A percentile compares a stretch with the other conserved stretches of the same genome.
Evolutionary conservation across 2,797 vertebrate genomes (phyloP).

Genomic region (Kryptopterus vitreolus): DNA sequence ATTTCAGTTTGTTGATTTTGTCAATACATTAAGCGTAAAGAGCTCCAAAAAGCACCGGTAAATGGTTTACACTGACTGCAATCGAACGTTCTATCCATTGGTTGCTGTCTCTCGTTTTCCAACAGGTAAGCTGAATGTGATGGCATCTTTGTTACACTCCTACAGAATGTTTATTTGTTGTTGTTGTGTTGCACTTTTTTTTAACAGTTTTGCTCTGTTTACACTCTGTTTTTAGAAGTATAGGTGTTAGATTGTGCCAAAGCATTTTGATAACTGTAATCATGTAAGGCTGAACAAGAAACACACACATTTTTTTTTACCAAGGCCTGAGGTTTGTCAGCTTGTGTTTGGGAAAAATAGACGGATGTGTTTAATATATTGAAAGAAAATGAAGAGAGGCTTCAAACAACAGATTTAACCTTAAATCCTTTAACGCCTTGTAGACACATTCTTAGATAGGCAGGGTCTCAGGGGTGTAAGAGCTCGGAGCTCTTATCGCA

Average conservation of each 20-base stretch:
- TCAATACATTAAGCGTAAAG: neutral
- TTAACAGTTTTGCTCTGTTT: constrained; percentile 40
- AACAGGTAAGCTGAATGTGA: neutral
- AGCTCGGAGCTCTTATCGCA: constrained; percentile 63
- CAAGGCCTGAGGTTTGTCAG: constrained; percentile 44
- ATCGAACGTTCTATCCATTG: neutral
- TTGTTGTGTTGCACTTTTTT: constrained; percentile 51
- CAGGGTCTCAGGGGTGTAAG: constrained; percentile 46
- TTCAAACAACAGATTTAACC: constrained; percentile 51
- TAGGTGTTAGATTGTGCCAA: constrained; percentile 51
- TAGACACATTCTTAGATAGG: constrained; percentile 42
- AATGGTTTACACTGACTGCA: neutral
- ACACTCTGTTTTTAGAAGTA: constrained; percentile 41
- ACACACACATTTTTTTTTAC: constrained; percentile 51
- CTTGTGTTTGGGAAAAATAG: constrained; percentile 49
- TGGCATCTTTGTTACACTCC: neutral
- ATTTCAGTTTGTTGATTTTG: neutral
- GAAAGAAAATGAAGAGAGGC: constrained; percentile 35
- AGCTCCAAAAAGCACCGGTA: neutral
- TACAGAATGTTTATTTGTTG: constrained; percentile 52
- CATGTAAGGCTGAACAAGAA: constrained; percentile 45
- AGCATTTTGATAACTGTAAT: constrained; percentile 53
- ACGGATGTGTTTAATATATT: constrained; percentile 49
- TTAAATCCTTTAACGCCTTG: constrained; percentile 50
- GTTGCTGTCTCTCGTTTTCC: constrained; percentile 1